Conservation (phyloP, 2,888 invertebrate species). For the Dasysyrphus albostriatus region DNA sequence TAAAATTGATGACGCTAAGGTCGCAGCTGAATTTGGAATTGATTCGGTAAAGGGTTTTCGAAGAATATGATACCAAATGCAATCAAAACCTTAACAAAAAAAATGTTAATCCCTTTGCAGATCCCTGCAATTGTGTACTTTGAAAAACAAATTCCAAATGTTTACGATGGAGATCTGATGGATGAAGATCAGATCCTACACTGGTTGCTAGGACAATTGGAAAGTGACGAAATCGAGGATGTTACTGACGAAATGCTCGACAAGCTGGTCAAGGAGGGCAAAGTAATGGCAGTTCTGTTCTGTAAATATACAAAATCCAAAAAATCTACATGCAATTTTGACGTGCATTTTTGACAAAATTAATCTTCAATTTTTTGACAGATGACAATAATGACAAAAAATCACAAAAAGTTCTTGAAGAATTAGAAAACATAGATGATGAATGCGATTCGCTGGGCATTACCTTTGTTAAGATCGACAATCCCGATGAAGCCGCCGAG, state of each 20-base stretch:
- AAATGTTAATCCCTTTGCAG: slow-evolving; percentile 76
- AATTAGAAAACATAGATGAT: slow-evolving; percentile 96
- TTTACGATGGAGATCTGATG: slow-evolving; percentile 95
- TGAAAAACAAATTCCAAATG: slow-evolving; percentile 95
- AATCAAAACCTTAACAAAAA: neutral
- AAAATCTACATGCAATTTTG: slow-evolving; percentile 22
- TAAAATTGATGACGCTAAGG: slow-evolving; percentile 93
- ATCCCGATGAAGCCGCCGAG: slow-evolving; percentile 94
- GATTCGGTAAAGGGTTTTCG: slow-evolving; percentile 84
- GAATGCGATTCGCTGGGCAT: slow-evolving; percentile 95
- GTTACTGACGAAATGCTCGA: slow-evolving; percentile 97
- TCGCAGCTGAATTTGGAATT: slow-evolving; percentile 94
- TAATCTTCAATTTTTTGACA: slow-evolving; percentile 81
- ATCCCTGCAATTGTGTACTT: slow-evolving; percentile 95
- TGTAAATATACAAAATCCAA: slow-evolving; percentile 86
- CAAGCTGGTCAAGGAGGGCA: slow-evolving; percentile 93
- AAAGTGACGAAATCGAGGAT: slow-evolving; percentile 97
- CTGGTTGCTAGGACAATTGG: slow-evolving; percentile 94
- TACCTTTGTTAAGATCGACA: slow-evolving; percentile 96
- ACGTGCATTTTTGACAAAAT: slow-evolving; percentile 7
- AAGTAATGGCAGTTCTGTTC: slow-evolving; percentile 94
- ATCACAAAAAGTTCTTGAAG: slow-evolving; percentile 92
- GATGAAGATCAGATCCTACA: slow-evolving; percentile 95
- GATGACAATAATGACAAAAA: slow-evolving; percentile 95
- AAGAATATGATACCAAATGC: neutral